Percentiles rank a stretch among this genome's conserved stretches.
These are phyloP conservation scores for Agrochola litura DNA, from an alignment of 2,888 invertebrate species.

Conservation along the genomic window DNA sequence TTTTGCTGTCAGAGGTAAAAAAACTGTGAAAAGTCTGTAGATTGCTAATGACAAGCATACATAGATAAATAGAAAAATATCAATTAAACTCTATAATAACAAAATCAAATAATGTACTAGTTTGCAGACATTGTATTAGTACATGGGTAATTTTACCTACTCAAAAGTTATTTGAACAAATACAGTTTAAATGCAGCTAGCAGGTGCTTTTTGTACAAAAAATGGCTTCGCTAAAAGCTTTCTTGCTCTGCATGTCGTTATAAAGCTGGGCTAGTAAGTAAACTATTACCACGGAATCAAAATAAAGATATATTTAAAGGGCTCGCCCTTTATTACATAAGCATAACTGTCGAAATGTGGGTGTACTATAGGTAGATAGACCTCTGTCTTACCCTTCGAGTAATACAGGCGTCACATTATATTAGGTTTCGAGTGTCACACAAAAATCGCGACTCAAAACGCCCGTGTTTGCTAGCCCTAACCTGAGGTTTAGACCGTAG, in stretches of 20 bases:
- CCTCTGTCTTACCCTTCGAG: no score
- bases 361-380: no score
- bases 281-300: neutral
- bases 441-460: neutral
- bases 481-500: conserved; percentile 51
- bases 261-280: neutral
- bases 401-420: no score
- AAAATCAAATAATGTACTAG: no score
- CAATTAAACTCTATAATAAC: neutral
- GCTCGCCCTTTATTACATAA: no score
- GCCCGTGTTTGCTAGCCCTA: neutral
- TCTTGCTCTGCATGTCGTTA: neutral
- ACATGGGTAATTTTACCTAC: no score
- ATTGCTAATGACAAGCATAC: neutral
- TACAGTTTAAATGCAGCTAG: neutral
- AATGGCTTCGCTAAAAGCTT: neutral
- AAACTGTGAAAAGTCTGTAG: neutral
- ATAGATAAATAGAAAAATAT: neutral
- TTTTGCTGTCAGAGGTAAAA: neutral
- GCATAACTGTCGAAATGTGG: no score
- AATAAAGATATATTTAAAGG: neutral
- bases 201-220: neutral
- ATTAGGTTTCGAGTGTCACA: neutral
- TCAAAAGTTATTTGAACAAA: no score
- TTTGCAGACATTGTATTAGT: no score